phyloP scores from a whole-genome alignment of 2,113 vertebrate species.

The Sapajus apella region DNA sequence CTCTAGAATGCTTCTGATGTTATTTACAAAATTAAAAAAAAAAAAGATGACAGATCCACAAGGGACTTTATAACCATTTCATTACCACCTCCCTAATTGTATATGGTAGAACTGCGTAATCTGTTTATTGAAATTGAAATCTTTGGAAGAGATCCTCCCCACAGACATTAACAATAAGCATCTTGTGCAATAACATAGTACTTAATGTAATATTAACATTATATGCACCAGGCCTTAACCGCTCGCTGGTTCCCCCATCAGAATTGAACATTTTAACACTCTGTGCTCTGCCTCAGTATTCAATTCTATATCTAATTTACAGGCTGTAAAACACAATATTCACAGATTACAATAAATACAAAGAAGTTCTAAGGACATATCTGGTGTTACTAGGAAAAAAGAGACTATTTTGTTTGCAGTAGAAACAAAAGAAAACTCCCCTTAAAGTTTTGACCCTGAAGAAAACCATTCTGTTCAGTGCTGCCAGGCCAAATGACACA shows the following conservation, averaged over 20 bases:
- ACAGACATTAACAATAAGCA: conserved; percentile 89
- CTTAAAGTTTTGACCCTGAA: background rate
- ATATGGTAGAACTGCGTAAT: conserved; percentile 88
- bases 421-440: conserved; percentile 75
- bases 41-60: conserved; percentile 86
- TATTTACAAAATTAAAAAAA: conserved; percentile 95
- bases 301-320: conserved; percentile 88
- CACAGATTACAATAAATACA: conserved; percentile 87
- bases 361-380: conserved; percentile 81
- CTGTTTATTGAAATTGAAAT: conserved; percentile 95
- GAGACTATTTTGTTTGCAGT: conserved; percentile 81
- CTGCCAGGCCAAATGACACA: background rate
- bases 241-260: conserved; percentile 78
- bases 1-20: conserved; percentile 90
- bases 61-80: conserved; percentile 93
- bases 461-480: background rate
- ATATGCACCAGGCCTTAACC: conserved; percentile 86
- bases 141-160: conserved; percentile 90
- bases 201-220: conserved; percentile 89
- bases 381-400: conserved; percentile 78
- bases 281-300: conserved; percentile 83
- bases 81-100: conserved; percentile 92
- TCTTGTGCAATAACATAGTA: conserved; percentile 85
- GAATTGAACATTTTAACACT: conserved; percentile 85
- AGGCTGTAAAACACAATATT: conserved; percentile 88